Base-by-base conservation (phyloP, 1,140 invertebrate genomes). In the Conopomorpha cramerella region DNA sequence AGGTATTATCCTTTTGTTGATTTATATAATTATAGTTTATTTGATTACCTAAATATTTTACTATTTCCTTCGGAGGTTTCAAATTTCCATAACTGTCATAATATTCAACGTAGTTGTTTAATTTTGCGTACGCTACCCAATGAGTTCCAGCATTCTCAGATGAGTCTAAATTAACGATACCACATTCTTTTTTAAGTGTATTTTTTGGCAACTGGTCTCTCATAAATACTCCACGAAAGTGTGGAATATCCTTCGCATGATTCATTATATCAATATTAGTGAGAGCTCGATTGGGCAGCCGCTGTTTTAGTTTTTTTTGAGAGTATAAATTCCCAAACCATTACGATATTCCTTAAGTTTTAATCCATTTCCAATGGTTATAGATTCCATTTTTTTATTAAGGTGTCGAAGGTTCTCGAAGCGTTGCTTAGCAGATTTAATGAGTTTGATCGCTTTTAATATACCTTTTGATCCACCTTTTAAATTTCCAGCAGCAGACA, bases 111-210 rank as follows among this genome's bases (percentile, higher is more conserved):
- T 46, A 40, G 16, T 48, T 43, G 23, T 39, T 35, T 23, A 37
- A 26, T 45, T 66, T 58, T 30, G 41, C 51, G 39, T 60, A 61
- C 18, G 55, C 54, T 48, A 62, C 55, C 60, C 60, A 66, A 51
- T 66, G 57, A 29, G 60, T 60, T 30, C 62, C 52, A 34, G 17
- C 6, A 38, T 50, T 50, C 14, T 45, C 34, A n/a, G 29, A 35
- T 31, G 30, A 30, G 46, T 68, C 58, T 37, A 59, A 49, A 45
- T 62, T 68, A 17, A 63, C 13, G 19, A 68, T 52, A n/a, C 41
- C 54, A 41, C 51, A 55, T 58, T 70, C 55, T 34, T 47, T 45
- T 34, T 17, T 34, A 27, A 15, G 30, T 23, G 51, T 27, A 31
- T 32, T 41, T 10, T 32, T 43, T 17, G 59, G 57, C 45, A 63